Evolutionary conservation across 1,140 invertebrate genomes (phyloP), one percentile per base, ranked within the genome.

Genomic region (Centruroides vittatus): DNA sequence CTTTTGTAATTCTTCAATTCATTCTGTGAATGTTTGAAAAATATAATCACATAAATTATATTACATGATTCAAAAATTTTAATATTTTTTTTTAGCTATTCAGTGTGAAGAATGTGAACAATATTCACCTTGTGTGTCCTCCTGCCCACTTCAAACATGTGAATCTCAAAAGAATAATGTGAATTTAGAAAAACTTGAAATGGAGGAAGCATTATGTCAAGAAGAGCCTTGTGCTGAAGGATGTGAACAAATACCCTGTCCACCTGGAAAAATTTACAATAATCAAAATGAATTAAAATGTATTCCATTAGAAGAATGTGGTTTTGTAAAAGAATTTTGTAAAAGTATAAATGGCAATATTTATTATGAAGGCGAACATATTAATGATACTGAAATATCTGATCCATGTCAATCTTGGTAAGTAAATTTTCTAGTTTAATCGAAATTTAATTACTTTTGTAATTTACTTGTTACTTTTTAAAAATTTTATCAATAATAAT

Each of bases 71-170:
- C 47, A 2, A 46, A 23, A 58, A 47, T 52, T 61, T 63, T 65
- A 57, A 51, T 54, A 55, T 67, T 61, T 66, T 57, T n/a, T 67
- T 70, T 12, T 70, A 89, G 86, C 89, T 1, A 85, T 93, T 71
- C 89, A 93, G 72, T 94, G 90, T 70, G 86, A 90, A 70, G 47
- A 65, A 12, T 90, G 87, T 67, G 80, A 85, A 5, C 79, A 78
- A 5, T 94, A 93, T 72, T 85, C 82, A 56, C 81, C 88, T 3
- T 93, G 89, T 67, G 79, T 91, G 5, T 81, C 84, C 0, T 78
- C 86, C 1, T 94, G 90, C 70, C 86, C 88, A 1, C 61, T 55
- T 3, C 82, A 86, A 71, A 92, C 87, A 0, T 93, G 90, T 69
- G 86, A 91, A 59, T 89, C 88, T 69, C 75, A 83, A 41, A 41